These are phyloP conservation scores for Arenaria interpres DNA, from an alignment of 2,113 vertebrate genomes.

Conservation along the genomic window DNA sequence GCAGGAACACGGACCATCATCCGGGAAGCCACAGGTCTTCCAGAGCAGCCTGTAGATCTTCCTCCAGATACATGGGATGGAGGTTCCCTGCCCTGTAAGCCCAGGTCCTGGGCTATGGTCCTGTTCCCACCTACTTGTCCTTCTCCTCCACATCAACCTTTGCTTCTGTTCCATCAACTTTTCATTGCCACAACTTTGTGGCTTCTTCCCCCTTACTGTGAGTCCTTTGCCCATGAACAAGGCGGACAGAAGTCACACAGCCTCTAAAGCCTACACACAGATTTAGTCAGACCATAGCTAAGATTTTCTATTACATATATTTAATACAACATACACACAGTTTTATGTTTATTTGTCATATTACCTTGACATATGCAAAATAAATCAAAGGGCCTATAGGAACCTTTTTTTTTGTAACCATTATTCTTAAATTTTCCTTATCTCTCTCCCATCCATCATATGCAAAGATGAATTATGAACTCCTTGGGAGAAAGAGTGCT, in stretches of 20 bases:
- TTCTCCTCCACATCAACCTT: neutral
- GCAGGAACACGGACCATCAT: rapidly evolving
- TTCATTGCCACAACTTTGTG: neutral
- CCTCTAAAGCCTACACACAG: neutral
- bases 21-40: neutral
- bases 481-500: neutral
- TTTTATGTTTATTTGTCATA: neutral
- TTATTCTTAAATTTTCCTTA: neutral
- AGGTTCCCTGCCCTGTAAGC: neutral
- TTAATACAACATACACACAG: neutral
- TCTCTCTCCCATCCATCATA: neutral
- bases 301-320: neutral
- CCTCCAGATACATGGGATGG: neutral
- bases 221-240: neutral
- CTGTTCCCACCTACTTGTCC: neutral
- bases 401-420: neutral
- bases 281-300: neutral
- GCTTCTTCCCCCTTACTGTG: neutral
- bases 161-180: neutral
- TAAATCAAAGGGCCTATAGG: neutral
- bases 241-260: neutral
- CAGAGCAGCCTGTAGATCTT: rapidly evolving
- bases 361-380: neutral
- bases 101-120: neutral
- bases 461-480: neutral